These are phyloP conservation scores for Andricus quercusramuli DNA, from an alignment of 2,888 invertebrate species.

Conservation along the genomic window DNA sequence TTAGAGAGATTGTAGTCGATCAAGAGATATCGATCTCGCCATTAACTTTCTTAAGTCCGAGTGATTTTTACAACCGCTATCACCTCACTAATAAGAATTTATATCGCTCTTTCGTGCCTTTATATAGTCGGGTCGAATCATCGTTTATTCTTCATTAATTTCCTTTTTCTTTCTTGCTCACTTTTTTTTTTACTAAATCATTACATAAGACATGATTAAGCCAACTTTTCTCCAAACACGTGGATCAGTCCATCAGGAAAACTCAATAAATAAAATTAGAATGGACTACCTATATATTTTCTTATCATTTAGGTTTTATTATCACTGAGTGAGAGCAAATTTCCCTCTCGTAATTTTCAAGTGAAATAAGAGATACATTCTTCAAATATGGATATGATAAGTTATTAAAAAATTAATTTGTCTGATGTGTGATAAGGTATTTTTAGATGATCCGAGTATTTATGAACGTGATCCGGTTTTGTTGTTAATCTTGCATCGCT, in stretches of 20 bases:
- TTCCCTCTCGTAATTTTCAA: background rate
- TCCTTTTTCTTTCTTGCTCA: slow-evolving; percentile 15
- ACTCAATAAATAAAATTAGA: background rate
- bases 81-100: slow-evolving; percentile 66
- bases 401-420: no score
- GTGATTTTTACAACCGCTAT: slow-evolving; percentile 47
- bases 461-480: background rate
- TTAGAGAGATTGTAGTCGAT: slow-evolving; percentile 2
- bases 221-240: background rate
- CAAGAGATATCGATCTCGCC: slow-evolving; percentile 30
- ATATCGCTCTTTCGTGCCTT: slow-evolving; percentile 60
- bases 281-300: background rate
- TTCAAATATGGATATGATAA: no score
- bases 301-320: background rate
- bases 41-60: background rate
- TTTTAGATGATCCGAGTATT: background rate
- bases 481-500: background rate
- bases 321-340: background rate
- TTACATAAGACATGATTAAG: background rate
- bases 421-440: background rate
- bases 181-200: slow-evolving; percentile 40
- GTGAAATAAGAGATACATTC: background rate
- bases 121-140: slow-evolving; percentile 57
- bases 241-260: background rate
- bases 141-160: slow-evolving; percentile 57